Evolutionary conservation across 2,888 invertebrate genomes (phyloP).

Genomic region (Drosophila multiciliata): DNA sequence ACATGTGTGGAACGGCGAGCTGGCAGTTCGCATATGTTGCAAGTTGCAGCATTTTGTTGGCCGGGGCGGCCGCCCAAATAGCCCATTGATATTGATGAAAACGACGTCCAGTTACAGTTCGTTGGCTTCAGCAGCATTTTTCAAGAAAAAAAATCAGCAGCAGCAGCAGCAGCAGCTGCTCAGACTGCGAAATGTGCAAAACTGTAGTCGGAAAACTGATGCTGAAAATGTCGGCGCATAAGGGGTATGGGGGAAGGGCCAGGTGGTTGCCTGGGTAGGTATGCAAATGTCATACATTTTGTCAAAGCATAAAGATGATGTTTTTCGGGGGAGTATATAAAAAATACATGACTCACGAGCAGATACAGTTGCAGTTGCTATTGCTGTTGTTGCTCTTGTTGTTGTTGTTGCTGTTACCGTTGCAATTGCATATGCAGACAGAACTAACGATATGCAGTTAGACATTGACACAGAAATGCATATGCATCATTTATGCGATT

Average conservation of each 20-base stretch:
- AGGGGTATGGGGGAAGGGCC: not conserved
- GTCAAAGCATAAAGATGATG: slow-evolving; percentile 78
- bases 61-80: slow-evolving; percentile 48
- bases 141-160: slow-evolving; percentile 65
- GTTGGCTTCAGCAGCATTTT: slow-evolving; percentile 74
- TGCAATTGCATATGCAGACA: slow-evolving; percentile 36
- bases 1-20: slow-evolving; percentile 39
- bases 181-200: slow-evolving; percentile 21
- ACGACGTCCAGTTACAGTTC: slow-evolving; percentile 79
- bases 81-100: slow-evolving; percentile 77
- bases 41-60: slow-evolving; percentile 59
- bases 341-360: slow-evolving; percentile 71
- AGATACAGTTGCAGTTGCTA: slow-evolving; percentile 18
- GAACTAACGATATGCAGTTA: slow-evolving; percentile 14
- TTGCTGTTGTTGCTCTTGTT: not conserved
- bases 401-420: not conserved
- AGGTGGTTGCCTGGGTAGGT: slow-evolving; percentile 36
- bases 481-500: slow-evolving; percentile 63
- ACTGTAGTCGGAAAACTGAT: slow-evolving; percentile 38
- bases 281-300: slow-evolving; percentile 76
- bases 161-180: slow-evolving; percentile 44
- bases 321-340: slow-evolving; percentile 60
- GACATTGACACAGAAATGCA: slow-evolving; percentile 57
- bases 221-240: slow-evolving; percentile 5
- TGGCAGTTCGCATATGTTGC: slow-evolving; percentile 72